Evolutionary conservation across 2,113 vertebrate species (phyloP).

Genomic region (Erpornis zantholeuca): DNA sequence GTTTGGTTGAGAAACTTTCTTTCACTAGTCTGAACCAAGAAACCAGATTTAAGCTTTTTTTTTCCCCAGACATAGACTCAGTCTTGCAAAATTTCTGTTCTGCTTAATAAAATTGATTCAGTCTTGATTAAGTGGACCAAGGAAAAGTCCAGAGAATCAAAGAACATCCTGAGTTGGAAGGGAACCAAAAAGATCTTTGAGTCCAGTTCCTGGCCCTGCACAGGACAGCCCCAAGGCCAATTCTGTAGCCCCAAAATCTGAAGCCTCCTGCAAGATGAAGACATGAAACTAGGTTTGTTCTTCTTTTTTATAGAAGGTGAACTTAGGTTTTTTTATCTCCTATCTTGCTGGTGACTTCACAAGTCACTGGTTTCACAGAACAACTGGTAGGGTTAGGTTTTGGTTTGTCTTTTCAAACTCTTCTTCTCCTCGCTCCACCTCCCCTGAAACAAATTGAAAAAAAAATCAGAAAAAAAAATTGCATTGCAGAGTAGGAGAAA

Average conservation of each 20-base stretch:
- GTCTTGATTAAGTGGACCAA: neutral
- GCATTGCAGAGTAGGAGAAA: neutral
- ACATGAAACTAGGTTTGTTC: neutral
- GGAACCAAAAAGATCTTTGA: neutral
- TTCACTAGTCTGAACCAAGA: neutral
- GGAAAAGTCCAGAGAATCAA: neutral
- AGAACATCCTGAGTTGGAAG: neutral
- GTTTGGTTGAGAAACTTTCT: neutral
- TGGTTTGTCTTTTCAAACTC: neutral
- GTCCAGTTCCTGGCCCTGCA: neutral
- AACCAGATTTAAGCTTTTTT: neutral
- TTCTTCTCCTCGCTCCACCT: neutral
- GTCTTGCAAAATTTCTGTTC: neutral
- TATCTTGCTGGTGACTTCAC: neutral
- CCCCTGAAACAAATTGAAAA: neutral
- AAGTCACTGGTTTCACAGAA: neutral
- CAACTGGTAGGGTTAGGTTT: neutral
- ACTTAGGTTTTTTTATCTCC: neutral
- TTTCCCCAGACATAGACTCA: neutral
- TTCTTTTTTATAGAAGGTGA: neutral
- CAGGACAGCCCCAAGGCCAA: neutral
- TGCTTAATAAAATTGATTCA: neutral
- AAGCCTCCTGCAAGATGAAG: neutral
- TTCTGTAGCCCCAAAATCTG: neutral
- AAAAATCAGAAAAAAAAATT: neutral